phyloP scores from a whole-genome alignment of 2,113 vertebrate genomes.

The Lynx canadensis region DNA sequence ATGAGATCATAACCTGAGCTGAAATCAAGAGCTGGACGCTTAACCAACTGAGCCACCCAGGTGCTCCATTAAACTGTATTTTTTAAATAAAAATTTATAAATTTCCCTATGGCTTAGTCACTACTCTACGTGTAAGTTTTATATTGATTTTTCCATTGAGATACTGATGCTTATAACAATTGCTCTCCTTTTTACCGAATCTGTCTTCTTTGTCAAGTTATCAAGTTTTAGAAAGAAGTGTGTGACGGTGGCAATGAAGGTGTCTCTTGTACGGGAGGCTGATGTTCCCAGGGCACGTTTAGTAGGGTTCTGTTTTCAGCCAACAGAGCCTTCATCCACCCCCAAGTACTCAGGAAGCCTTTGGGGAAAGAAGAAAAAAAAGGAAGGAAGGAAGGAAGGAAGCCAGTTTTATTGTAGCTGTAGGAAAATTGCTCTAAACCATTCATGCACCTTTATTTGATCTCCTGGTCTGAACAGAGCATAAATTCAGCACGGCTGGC shows the following conservation, averaged over 20 bases:
- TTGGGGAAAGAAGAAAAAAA: background rate
- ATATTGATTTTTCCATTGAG: background rate
- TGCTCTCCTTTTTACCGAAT: background rate
- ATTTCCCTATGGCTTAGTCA: background rate
- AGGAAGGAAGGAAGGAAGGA: background rate
- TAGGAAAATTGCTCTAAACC: background rate
- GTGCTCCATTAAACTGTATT: background rate
- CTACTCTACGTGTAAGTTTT: background rate
- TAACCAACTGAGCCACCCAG: too few species aligned
- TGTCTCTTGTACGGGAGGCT: background rate
- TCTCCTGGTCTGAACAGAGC: background rate
- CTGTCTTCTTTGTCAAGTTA: background rate
- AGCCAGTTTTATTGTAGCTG: background rate
- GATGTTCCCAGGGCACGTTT: background rate
- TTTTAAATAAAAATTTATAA: background rate
- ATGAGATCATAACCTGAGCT: too few species aligned
- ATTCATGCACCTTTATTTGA: too few species aligned
- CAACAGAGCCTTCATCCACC: background rate
- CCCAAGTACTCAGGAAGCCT: background rate
- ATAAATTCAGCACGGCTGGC: fast-evolving
- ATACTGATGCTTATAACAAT: background rate
- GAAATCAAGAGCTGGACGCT: too few species aligned
- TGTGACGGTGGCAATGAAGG: background rate
- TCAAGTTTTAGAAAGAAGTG: background rate
- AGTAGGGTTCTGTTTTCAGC: background rate